Evolutionary conservation across 2,113 vertebrate species (phyloP).

Genomic region (Rhinoderma darwinii): DNA sequence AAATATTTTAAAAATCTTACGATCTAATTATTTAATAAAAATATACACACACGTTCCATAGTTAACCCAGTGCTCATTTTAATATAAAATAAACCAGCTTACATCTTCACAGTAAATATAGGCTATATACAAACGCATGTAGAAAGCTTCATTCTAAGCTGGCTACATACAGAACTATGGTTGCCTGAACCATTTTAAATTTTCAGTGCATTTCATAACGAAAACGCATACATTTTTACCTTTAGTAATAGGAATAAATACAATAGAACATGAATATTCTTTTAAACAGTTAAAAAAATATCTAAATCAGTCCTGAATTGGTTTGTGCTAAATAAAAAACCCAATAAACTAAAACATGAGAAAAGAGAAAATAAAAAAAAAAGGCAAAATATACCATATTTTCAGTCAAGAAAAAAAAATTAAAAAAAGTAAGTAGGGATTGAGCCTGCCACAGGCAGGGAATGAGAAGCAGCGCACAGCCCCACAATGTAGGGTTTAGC

Average conservation of each 20-base stretch:
- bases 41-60: constrained; percentile 68
- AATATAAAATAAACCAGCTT: constrained; percentile 88
- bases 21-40: background rate
- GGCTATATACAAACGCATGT: constrained; percentile 87
- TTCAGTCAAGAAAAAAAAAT: constrained; percentile 62
- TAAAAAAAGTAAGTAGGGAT: constrained; percentile 62
- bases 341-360: constrained; percentile 48
- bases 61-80: constrained; percentile 81
- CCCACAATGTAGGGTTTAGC: constrained; percentile 34
- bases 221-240: constrained; percentile 67
- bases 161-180: constrained; percentile 84
- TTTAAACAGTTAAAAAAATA: constrained; percentile 67
- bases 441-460: constrained; percentile 73
- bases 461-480: constrained; percentile 54
- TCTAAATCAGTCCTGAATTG: constrained; percentile 68
- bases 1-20: background rate
- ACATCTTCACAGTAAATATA: constrained; percentile 88
- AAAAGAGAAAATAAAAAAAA: constrained; percentile 68
- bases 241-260: constrained; percentile 80
- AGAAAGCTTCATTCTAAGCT: constrained; percentile 88
- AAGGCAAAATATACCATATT: constrained; percentile 73
- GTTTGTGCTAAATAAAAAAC: constrained; percentile 72
- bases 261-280: constrained; percentile 73
- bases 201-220: constrained; percentile 82
- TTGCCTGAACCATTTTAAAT: constrained; percentile 82